Base-by-base conservation (phyloP, 1,140 invertebrate genomes). In the Helicoverpa zea region DNA sequence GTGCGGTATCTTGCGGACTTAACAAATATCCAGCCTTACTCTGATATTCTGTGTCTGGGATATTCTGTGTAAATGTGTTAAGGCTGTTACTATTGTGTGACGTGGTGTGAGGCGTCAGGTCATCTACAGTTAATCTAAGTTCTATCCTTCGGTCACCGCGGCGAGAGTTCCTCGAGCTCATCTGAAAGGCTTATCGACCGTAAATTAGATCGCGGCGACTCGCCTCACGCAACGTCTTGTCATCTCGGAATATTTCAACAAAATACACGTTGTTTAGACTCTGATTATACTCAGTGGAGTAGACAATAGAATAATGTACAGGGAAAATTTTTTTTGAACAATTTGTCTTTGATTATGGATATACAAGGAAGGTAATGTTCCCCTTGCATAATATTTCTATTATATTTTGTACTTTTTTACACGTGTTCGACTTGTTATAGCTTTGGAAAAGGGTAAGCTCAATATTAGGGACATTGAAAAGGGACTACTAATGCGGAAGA, bases 191-290 rank as follows among this genome's bases (percentile, higher is more conserved):
- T 29, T 29, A 59, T 59, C 58, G 11, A 29, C 18, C 58, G 58
- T 59, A 59, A 59, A 59, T 59, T 59, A 59, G 58, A 59, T 59
- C 58, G 16, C 58, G 58, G 58, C 13, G 29, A 59, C 12, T 29
- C 58, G 12, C 23, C 10, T 12, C 23, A 13, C 58, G 18, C 58
- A 29, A 3, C 23, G 18, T 29, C 58, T 59, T 59, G 58, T 59
- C 29, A 59, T 23, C 58, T 18, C 58, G 58, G 56, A 56, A 11
- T 11, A 12, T 59, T 29, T 59, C 18, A 30, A 29, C 18, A 59
- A 59, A 11, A 59, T 29, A 59, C 29, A 30, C 10, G 29, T 29
- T 13, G 5, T 59, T 4, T 12, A 12, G n/a, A 23, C 58, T 29
- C 29, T 29, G 58, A 29, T 29, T 29, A 59, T 59, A 59, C 58